Evolutionary conservation across 2,888 invertebrate genomes (phyloP).

Genomic region (Idaea biselata): DNA sequence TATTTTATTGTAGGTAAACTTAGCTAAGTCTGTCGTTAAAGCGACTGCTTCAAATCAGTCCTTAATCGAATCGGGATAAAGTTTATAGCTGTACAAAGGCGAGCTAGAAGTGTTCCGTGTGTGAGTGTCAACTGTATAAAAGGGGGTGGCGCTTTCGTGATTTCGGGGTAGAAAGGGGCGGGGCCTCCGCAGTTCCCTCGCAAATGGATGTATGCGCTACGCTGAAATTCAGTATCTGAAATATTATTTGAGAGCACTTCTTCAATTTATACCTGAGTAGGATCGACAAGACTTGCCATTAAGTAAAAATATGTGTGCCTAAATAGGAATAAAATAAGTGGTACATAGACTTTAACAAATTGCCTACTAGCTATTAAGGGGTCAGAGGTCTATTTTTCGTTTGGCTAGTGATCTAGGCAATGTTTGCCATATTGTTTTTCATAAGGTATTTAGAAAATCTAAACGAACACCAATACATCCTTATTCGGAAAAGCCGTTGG

Average conservation of each 20-base stretch:
- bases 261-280: too few relatives aligned
- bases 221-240: not conserved
- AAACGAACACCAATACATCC: not conserved
- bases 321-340: too few relatives aligned
- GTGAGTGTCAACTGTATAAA: constrained; percentile 34
- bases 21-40: not conserved
- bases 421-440: too few relatives aligned
- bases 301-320: too few relatives aligned
- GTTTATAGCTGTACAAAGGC: constrained; percentile 32
- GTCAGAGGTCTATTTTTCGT: too few relatives aligned
- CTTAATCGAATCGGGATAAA: constrained; percentile 29
- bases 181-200: constrained; percentile 30
- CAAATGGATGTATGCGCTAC: constrained; percentile 16
- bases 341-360: too few relatives aligned
- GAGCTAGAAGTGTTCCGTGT: constrained; percentile 19
- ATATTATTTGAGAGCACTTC: not conserved
- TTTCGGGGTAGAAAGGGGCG: constrained; percentile 47
- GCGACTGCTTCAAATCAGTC: constrained; percentile 16
- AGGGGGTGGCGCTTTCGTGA: constrained; percentile 55
- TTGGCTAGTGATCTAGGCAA: too few relatives aligned
- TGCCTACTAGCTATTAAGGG: too few relatives aligned
- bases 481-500: not conserved
- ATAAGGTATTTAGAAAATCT: not conserved
- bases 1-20: constrained; percentile 31
- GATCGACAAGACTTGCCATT: too few relatives aligned